Evolutionary conservation across 1,140 invertebrate species (phyloP).

Genomic region (Thaumatotibia leucotreta): DNA sequence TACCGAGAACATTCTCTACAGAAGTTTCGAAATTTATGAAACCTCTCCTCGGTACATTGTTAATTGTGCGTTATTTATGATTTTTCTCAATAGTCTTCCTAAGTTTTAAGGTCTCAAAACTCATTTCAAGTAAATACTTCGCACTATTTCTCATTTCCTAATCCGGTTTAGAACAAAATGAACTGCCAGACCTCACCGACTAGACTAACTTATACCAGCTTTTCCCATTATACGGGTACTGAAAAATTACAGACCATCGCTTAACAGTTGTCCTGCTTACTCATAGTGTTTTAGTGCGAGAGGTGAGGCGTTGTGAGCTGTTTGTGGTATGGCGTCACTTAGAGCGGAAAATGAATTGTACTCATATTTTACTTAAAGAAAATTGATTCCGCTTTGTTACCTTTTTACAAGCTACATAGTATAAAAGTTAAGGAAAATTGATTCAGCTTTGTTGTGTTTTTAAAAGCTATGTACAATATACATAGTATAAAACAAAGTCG

Average conservation of each 20-base stretch:
- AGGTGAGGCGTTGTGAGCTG: neutral
- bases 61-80: too few relatives aligned
- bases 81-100: neutral
- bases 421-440: too few relatives aligned
- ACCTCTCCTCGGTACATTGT: too few relatives aligned
- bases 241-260: neutral
- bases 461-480: too few relatives aligned
- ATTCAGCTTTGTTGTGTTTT: too few relatives aligned
- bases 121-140: neutral
- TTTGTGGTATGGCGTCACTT: neutral
- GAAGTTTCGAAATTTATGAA: too few relatives aligned
- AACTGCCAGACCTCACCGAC: neutral
- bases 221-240: neutral
- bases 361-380: too few relatives aligned
- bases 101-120: neutral
- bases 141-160: neutral
- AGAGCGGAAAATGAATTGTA: too few relatives aligned
- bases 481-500: too few relatives aligned
- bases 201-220: neutral
- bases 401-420: too few relatives aligned
- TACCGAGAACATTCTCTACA: too few relatives aligned
- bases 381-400: too few relatives aligned
- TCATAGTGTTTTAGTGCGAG: neutral
- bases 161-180: neutral
- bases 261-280: neutral